Evolutionary conservation across 2,888 invertebrate genomes (phyloP), one percentile per base, ranked within the genome.

Genomic region (Melipona bicolor): DNA sequence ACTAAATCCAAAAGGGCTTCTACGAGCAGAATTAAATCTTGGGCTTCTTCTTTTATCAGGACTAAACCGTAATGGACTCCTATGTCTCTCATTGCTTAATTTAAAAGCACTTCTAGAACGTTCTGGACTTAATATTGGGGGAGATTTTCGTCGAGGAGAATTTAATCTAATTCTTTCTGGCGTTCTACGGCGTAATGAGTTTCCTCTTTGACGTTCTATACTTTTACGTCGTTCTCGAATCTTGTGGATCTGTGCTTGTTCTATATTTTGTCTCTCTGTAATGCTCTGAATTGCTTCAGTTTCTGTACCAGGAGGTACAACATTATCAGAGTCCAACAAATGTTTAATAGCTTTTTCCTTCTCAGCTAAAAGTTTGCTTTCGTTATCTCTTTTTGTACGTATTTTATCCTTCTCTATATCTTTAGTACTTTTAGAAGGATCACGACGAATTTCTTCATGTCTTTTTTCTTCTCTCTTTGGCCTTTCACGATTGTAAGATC

Each of bases 281-380:
- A 94, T 92, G 56, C 89, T 91, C 71, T 94, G 92, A 32, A 94
- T 92, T 0, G 92, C 94, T 79, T 94, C 94, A 11, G 87, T 89
- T 86, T 94, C 94, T 1, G 94, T 94, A 32, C 94, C 94, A 1
- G 94, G 94, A 4, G 94, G 94, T 17, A 94, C 93, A 4, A 94
- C 91, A 21, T 92, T 88, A 43, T 94, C 94, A 0, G 94, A 94
- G 62, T 94, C 94, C 64, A 94, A 80, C 4, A 94, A 87, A 75
- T 92, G 89, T 74, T 94, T 94, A 19, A 94, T 94, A 0, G 94
- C 94, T 77, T 94, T 94, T 49, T 94, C 94, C 68, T 94, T 94
- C 77, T 94, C 94, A 0, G 94, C 94, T 0, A 94, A 88, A 0
- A 94, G 93, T 80, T 94, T 94, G 81, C 87, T 94, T 5, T 94